Evolutionary conservation across 2,888 invertebrate species (phyloP).

Genomic region (Dolichopus griseipennis): DNA sequence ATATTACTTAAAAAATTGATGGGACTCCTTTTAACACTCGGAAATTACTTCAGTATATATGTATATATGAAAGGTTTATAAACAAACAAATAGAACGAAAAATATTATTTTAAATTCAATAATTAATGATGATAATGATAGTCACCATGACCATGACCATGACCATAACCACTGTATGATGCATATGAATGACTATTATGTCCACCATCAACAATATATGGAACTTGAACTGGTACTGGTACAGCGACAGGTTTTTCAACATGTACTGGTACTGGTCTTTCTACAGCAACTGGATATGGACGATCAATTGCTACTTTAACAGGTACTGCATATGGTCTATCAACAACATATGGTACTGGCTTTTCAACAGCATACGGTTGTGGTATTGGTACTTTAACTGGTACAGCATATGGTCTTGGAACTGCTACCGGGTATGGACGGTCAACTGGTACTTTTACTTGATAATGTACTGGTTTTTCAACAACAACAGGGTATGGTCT

Average conservation of each 20-base stretch:
- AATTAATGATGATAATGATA: constrained; percentile 12
- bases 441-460: constrained; percentile 49
- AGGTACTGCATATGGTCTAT: constrained; percentile 45
- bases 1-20: not conserved
- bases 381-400: constrained; percentile 51
- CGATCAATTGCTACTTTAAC: constrained; percentile 48
- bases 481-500: constrained; percentile 57
- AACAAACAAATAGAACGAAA: not conserved
- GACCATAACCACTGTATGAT: constrained; percentile 28
- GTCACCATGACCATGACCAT: constrained; percentile 19
- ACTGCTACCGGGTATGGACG: constrained; percentile 57
- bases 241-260: constrained; percentile 34
- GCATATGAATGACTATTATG: constrained; percentile 27
- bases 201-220: constrained; percentile 30
- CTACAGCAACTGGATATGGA: constrained; percentile 33
- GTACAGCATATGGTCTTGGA: constrained; percentile 57
- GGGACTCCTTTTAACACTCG: not conserved
- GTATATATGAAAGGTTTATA: too few species aligned
- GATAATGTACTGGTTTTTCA: constrained; percentile 50
- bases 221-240: constrained; percentile 48
- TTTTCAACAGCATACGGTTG: constrained; percentile 46
- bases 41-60: too few species aligned
- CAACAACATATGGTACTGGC: constrained; percentile 47
- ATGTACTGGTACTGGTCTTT: constrained; percentile 35
- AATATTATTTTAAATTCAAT: not conserved